Conservation (phyloP, 2,113 vertebrate genomes). For the Morone saxatilis region DNA sequence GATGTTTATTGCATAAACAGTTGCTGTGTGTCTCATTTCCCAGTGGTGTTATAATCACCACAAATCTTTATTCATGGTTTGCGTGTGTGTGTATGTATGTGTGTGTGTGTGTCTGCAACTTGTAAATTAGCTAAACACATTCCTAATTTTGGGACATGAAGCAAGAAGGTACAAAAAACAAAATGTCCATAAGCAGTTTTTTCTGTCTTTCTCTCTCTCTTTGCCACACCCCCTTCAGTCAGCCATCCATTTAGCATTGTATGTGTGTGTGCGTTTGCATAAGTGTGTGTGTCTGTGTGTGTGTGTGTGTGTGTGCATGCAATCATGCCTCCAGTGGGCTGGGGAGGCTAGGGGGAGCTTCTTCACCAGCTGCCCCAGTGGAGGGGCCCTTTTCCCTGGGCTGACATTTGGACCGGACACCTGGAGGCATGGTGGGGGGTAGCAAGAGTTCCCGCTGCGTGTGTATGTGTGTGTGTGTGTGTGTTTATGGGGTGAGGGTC, state of each 20-base stretch:
- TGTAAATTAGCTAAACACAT: slow-evolving; percentile 31
- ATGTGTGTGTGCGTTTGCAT: not conserved
- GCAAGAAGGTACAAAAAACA: slow-evolving; percentile 13
- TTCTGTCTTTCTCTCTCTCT: not conserved
- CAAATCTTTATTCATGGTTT: slow-evolving; percentile 60
- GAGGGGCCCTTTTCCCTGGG: slow-evolving; percentile 75
- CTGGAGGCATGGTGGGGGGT: slow-evolving; percentile 74
- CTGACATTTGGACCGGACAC: slow-evolving; percentile 81
- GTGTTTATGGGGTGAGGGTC: slow-evolving; percentile 23
- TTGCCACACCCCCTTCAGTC: slow-evolving; percentile 16
- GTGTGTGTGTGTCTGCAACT: slow-evolving; percentile 5
- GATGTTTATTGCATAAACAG: slow-evolving; percentile 39
- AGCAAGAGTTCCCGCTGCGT: slow-evolving; percentile 48
- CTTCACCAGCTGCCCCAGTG: slow-evolving; percentile 69
- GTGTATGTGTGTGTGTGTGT: slow-evolving; percentile 10
- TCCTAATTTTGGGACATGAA: slow-evolving; percentile 15
- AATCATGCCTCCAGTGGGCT: slow-evolving; percentile 49
- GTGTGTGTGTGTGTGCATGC: too few relatives aligned
- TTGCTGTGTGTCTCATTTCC: slow-evolving; percentile 31
- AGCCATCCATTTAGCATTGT: slow-evolving; percentile 53
- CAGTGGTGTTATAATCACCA: slow-evolving; percentile 41
- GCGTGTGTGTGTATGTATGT: not conserved
- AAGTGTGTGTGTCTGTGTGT: too few relatives aligned
- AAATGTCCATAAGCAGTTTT: not conserved
- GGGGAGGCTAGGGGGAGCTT: slow-evolving; percentile 52